Conservation (phyloP, 2,113 vertebrate genomes). For the Bos javanicus region DNA sequence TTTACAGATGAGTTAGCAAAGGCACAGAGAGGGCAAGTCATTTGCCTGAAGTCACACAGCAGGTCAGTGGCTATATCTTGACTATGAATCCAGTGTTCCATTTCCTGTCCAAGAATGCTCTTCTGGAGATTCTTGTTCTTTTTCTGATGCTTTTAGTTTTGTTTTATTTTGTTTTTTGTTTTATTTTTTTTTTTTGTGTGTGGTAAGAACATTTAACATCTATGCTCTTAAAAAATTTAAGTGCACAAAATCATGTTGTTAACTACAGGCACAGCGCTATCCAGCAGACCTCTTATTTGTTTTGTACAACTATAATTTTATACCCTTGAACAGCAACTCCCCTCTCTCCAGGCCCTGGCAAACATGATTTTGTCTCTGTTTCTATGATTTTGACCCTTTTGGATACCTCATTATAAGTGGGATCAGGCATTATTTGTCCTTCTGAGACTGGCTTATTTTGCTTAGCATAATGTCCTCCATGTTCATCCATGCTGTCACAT, state of each 20-base stretch:
- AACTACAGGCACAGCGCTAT: not conserved
- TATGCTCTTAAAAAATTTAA: not conserved
- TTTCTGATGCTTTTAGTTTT: not conserved
- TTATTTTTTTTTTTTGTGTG: not conserved
- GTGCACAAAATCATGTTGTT: not conserved
- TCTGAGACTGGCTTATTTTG: not conserved
- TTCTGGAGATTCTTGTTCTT: constrained; percentile 17
- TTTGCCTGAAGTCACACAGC: not conserved
- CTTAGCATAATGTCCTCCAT: not conserved
- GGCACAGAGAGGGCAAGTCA: not conserved
- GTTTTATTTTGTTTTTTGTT: not conserved
- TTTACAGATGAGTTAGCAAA: constrained; percentile 26
- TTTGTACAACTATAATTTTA: not conserved
- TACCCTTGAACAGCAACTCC: not conserved
- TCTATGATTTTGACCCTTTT: not conserved
- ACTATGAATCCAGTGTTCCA: not conserved
- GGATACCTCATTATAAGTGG: not conserved
- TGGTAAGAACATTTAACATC: not conserved
- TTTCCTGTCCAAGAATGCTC: not conserved
- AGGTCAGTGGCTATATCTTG: not conserved
- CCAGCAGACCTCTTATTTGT: not conserved
- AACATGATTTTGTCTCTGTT: not conserved
- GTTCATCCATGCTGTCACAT: not conserved
- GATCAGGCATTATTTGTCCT: not conserved
- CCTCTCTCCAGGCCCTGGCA: not conserved